Conservation (phyloP, 1,140 invertebrate genomes). For the Pemphigus obesinymphae region DNA sequence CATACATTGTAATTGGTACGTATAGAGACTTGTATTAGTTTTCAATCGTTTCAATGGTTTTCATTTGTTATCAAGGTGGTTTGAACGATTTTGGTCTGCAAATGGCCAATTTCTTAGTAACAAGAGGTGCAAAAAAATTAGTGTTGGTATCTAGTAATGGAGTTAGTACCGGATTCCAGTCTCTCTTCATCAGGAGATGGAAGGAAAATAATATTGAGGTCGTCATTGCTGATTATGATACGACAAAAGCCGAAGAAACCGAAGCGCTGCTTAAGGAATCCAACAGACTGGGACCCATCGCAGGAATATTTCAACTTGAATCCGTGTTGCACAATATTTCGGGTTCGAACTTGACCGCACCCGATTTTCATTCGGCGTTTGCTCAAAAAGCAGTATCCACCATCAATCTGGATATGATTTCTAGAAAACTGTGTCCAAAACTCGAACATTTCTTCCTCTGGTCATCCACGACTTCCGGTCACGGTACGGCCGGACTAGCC, state of each 20-base stretch:
- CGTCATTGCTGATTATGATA: slow-evolving; percentile 63
- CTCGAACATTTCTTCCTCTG: slow-evolving; percentile 81
- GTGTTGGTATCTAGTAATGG: slow-evolving; percentile 84
- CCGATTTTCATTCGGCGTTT: background rate
- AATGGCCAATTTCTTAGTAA: slow-evolving; percentile 83
- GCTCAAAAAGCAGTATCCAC: slow-evolving; percentile 47
- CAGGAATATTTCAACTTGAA: slow-evolving; percentile 91
- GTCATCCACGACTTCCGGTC: background rate
- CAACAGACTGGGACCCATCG: slow-evolving; percentile 69
- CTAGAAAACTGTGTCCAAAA: slow-evolving; percentile 67
- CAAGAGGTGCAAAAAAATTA: slow-evolving; percentile 74
- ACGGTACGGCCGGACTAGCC: slow-evolving; percentile 80
- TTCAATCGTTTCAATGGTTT: background rate
- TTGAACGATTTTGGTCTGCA: slow-evolving; percentile 93
- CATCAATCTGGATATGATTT: slow-evolving; percentile 67
- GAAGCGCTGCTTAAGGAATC: slow-evolving; percentile 65
- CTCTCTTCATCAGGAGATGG: slow-evolving; percentile 72
- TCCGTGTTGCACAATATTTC: slow-evolving; percentile 59
- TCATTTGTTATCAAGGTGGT: slow-evolving; percentile 58
- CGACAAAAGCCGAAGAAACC: slow-evolving; percentile 61
- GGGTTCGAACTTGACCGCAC: background rate
- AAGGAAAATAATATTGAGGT: slow-evolving; percentile 65
- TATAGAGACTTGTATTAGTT: background rate
- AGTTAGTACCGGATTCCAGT: slow-evolving; percentile 81
- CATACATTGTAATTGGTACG: slow-evolving; percentile 70